Evolutionary conservation across 2,888 invertebrate genomes (phyloP), one percentile per base, ranked within the genome.

Genomic region (Chrysolina haemoptera): DNA sequence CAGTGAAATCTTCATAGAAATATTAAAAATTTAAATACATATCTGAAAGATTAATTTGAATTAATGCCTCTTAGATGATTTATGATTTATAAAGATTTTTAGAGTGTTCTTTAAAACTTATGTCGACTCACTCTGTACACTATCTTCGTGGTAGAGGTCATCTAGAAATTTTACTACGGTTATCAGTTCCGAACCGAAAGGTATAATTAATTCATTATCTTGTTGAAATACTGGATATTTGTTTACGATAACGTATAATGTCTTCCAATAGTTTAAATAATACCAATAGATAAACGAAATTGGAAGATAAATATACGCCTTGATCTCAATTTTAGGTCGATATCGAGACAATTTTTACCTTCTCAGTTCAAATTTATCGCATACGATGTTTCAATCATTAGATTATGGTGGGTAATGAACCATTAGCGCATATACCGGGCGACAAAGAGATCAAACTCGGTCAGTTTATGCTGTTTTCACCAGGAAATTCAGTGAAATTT

Each of bases 141-240:
- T n/a, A 35, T 14, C 35, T n/a, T 59, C 59, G n/a, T 35, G n/a
- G n/a, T 59, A 16, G 22, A 59, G 35, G 59, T 59, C 35, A 59
- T 27, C n/a, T 10, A n/a, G 22, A 59, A 27, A 27, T 59, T 35
- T n/a, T n/a, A 55, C 5, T 22, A 27, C 14, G 8, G n/a, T 27
- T 59, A 53, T 53, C 53, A 53, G 53, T 53, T 20, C 20, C 10
- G 11, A 35, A 59, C 35, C n/a, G 1, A 27, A 59, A 59, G 59
- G 59, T 59, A 59, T 59, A 59, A 59, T 35, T 59, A 59, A 22
- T 59, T 35, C 35, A 59, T 59, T 35, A 59, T 59, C 59, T 59
- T 50, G 50, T 50, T 50, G 50, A 50, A 50, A 50, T 16, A 59
- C n/a, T 59, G 59, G 14, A 59, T 59, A 59, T 59, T 59, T 12